Evolutionary conservation across 2,797 vertebrate species (phyloP), one percentile per base, ranked within the genome.

Genomic region (Streptopelia turtur): DNA sequence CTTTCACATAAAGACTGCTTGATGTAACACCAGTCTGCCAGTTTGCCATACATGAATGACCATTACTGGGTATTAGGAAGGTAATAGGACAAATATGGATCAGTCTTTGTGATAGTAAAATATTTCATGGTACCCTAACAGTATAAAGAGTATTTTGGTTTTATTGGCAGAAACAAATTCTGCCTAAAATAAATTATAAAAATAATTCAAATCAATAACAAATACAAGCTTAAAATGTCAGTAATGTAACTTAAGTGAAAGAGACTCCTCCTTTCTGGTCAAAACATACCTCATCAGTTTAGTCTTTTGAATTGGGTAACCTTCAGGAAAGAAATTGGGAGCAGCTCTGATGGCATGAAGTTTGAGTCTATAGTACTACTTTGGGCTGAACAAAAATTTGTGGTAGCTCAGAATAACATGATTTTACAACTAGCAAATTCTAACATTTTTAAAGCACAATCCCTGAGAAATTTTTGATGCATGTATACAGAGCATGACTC

Each of bases 1-100:
- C 14, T 82, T 72, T 22, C 35, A 1, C 0, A 0, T 49, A n/a
- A 82, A 75, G 50, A 37, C 11, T n/a, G 3, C 30, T 70, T 39
- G 50, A 74, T 45, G 10, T n/a, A 50, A 70, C 1, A 1, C 15
- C 4, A 21, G 21, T 25, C 37, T 4, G 2, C 30, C 39, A 56
- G 23, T 49, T 5, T 35, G 23, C 41, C 28, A 52, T 14, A 33
- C 0, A 9, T 28, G 30, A 89, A 53, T 25, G 5, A 47, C 8
- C 8, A 3, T 10, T 45, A 8, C 3, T 79, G 49, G 14, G 27
- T 94, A 5, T 33, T 59, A 22, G 23, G 27, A 61, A 70, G 22
- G 27, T 33, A 37, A 49, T 1, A 79, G 37, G 30, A 41, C 13
- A 63, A 87, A 60, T 16, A 84, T 0, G 1, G 63, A 69, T 64